Conservation (phyloP, 2,888 invertebrate genomes). For the Eustalomyia histrio region DNA sequence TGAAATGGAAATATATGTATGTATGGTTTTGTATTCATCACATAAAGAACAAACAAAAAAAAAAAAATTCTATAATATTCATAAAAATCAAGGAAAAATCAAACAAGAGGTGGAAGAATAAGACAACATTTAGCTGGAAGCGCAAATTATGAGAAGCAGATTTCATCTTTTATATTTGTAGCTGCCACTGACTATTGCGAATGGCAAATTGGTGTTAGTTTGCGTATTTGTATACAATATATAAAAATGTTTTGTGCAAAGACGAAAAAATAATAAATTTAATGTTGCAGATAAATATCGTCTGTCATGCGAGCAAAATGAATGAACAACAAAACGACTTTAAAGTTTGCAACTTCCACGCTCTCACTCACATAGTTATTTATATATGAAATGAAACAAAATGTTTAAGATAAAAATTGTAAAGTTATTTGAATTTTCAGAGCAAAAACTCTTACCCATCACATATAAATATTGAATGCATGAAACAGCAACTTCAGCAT, state of each 20-base stretch:
- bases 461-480: background rate
- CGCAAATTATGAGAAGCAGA: constrained; percentile 39
- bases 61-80: constrained; percentile 49
- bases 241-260: constrained; percentile 3
- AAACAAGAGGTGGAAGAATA: background rate
- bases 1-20: constrained; percentile 51
- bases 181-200: constrained; percentile 9
- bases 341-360: constrained; percentile 64
- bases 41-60: constrained; percentile 17
- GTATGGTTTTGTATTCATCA: background rate
- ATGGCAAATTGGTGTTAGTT: constrained; percentile 58
- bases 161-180: constrained; percentile 6
- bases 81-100: constrained; percentile 28
- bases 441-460: background rate
- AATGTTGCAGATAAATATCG: constrained; percentile 75
- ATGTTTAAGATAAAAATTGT: constrained; percentile 61
- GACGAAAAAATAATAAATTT: constrained; percentile 71
- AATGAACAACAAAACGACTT: constrained; percentile 52
- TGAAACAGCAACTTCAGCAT: constrained; percentile 2
- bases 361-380: constrained; percentile 16
- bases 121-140: constrained; percentile 25
- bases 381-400: constrained; percentile 51
- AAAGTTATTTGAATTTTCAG: constrained; percentile 53
- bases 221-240: constrained; percentile 2
- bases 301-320: constrained; percentile 69